Conservation (phyloP, 1,140 invertebrate genomes). For the Drosophila pseudoananassae region DNA sequence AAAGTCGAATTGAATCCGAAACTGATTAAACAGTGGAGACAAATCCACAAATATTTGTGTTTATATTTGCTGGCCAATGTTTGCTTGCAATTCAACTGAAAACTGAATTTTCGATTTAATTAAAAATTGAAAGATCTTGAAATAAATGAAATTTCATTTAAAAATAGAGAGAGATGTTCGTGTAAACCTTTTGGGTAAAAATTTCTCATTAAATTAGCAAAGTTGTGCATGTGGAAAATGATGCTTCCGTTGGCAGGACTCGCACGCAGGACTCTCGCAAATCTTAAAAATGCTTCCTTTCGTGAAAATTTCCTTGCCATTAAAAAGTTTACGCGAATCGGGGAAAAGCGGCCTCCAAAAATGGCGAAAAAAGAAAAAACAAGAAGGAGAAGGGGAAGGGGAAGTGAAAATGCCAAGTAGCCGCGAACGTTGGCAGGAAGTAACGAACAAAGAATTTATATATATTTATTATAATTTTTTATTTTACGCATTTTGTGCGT, state of each 20-base stretch:
- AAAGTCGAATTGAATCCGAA: conserved; percentile 5
- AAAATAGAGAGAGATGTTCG: no score
- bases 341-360: conserved; percentile 36
- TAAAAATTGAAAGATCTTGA: background rate
- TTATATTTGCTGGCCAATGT: conserved; percentile 14
- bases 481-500: conserved; percentile 48
- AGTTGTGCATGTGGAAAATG: no score
- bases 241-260: background rate
- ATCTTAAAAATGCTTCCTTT: conserved; percentile 46
- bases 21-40: conserved; percentile 28
- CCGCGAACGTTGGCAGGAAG: conserved; percentile 23
- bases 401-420: conserved; percentile 27
- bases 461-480: conserved; percentile 52
- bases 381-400: conserved; percentile 4
- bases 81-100: background rate
- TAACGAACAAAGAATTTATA: conserved; percentile 39
- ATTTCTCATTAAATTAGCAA: no score
- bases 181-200: no score
- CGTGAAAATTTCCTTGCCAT: conserved; percentile 39
- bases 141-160: background rate
- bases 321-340: conserved; percentile 50
- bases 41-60: conserved; percentile 12
- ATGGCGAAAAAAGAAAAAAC: background rate
- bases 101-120: background rate
- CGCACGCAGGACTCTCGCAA: conserved; percentile 29